A percentile compares a stretch with the other conserved stretches of the same genome.
Evolutionary conservation across 2,113 vertebrate species (phyloP).

Genomic region (Catagonus wagneri): DNA sequence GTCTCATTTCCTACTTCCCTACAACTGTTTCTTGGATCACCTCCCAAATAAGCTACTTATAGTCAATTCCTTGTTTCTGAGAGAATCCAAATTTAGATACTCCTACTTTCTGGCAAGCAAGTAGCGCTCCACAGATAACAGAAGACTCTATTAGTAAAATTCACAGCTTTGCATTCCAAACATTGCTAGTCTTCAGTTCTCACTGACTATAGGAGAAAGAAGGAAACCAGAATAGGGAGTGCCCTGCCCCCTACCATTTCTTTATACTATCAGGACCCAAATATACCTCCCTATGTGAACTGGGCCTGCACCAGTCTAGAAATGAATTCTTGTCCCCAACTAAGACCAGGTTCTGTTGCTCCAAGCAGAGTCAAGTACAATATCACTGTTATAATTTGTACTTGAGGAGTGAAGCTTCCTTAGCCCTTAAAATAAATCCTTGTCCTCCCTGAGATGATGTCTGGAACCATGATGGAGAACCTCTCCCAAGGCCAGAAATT

Average conservation of each 20-base stretch:
- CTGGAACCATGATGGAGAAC: not conserved
- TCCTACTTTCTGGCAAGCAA: not conserved
- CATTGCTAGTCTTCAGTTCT: not conserved
- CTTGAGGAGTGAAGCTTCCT: not conserved
- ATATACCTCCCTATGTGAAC: not conserved
- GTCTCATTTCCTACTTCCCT: not conserved
- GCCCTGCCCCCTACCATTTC: not conserved
- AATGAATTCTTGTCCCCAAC: not conserved
- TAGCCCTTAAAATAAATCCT: not conserved
- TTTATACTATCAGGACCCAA: not conserved
- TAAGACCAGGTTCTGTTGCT: not conserved
- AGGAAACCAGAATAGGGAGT: not conserved
- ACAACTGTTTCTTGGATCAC: not conserved
- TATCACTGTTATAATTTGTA: not conserved
- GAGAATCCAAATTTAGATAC: slow-evolving; percentile 32
- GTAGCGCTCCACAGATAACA: not conserved
- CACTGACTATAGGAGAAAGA: not conserved
- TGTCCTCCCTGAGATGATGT: not conserved
- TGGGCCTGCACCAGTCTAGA: not conserved
- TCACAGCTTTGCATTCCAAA: not conserved
- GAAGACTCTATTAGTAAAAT: not conserved
- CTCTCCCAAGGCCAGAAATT: not conserved
- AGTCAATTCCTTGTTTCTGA: not conserved
- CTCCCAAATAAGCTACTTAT: not conserved
- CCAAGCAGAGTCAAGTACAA: not conserved